phyloP scores from a whole-genome alignment of 1,140 invertebrate species.

The Mya arenaria region DNA sequence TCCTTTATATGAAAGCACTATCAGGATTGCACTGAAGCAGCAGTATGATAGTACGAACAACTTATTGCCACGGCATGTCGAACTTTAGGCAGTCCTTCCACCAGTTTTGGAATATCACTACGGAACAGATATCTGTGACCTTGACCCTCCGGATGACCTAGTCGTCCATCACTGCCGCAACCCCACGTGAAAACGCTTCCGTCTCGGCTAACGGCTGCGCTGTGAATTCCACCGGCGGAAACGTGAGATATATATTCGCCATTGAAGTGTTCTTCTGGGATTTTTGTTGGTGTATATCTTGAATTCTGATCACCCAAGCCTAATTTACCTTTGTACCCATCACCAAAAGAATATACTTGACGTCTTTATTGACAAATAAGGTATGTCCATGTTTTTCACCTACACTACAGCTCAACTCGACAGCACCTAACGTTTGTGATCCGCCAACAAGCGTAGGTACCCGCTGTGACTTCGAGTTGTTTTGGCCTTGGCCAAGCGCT shows the following conservation, averaged over 20 bases:
- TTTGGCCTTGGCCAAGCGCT: constrained; percentile 93
- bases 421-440: background rate
- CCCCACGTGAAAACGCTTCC: constrained; percentile 97
- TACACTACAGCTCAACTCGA: constrained; percentile 64
- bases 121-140: constrained; percentile 67
- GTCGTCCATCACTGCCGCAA: constrained; percentile 93
- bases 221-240: constrained; percentile 95
- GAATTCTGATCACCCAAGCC: constrained; percentile 67
- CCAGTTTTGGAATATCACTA: constrained; percentile 59
- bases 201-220: constrained; percentile 92
- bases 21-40: no score
- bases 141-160: constrained; percentile 91
- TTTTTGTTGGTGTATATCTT: constrained; percentile 88
- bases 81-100: constrained; percentile 43
- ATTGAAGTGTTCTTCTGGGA: constrained; percentile 87
- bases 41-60: constrained; percentile 68
- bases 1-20: no score
- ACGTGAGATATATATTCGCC: constrained; percentile 93
- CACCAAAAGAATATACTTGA: constrained; percentile 58
- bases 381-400: constrained; percentile 70
- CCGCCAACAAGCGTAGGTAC: background rate
- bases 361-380: constrained; percentile 52
- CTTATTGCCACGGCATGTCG: constrained; percentile 26
- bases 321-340: constrained; percentile 68
- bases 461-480: constrained; percentile 61